A percentile compares a stretch with the other conserved stretches of the same genome.
phyloP scores from a whole-genome alignment of 2,113 vertebrate species.

The Sarotherodon lohbergeri region DNA sequence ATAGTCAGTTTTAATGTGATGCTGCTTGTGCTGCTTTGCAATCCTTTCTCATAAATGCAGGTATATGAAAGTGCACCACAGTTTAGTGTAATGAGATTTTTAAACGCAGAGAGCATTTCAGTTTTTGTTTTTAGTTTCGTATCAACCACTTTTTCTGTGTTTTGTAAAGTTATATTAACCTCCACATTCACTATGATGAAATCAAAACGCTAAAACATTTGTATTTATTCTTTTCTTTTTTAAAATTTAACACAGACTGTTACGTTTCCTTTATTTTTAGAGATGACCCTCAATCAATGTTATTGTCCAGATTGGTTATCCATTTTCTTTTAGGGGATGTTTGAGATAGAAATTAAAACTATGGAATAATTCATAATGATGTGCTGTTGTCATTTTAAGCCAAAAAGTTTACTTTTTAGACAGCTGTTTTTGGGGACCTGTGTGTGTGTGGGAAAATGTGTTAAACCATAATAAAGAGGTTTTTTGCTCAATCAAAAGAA shows the following conservation, averaged over 20 bases:
- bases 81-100: neutral
- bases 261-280: neutral
- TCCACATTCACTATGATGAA: neutral
- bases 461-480: neutral
- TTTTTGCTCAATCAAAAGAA: neutral
- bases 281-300: neutral
- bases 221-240: neutral
- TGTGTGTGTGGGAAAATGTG: neutral
- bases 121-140: neutral
- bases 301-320: neutral
- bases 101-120: neutral
- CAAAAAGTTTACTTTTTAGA: neutral
- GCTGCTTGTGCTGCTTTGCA: neutral
- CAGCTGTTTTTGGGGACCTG: neutral
- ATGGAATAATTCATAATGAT: neutral
- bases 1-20: neutral
- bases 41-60: neutral
- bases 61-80: neutral
- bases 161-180: neutral
- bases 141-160: neutral
- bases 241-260: neutral
- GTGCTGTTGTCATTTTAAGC: neutral
- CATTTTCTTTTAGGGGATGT: neutral
- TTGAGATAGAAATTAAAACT: neutral
- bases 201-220: neutral